Evolutionary conservation across 2,888 invertebrate genomes (phyloP).

Genomic region (Eugnorisma glareosa): DNA sequence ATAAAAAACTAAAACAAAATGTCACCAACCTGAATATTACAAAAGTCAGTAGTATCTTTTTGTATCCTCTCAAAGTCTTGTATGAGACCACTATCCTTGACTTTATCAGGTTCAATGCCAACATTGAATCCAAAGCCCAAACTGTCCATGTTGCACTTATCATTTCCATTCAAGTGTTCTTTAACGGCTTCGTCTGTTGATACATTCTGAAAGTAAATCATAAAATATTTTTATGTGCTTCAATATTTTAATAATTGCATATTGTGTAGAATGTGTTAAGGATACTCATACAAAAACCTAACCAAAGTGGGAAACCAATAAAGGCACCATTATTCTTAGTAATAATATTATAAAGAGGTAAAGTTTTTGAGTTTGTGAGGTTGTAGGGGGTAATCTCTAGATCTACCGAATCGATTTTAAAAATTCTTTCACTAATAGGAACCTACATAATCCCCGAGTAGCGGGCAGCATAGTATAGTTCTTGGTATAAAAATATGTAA

Average conservation of each 20-base stretch:
- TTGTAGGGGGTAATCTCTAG: too few relatives aligned
- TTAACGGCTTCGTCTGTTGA: constrained; percentile 82
- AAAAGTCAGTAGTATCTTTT: constrained; percentile 90
- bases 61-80: constrained; percentile 92
- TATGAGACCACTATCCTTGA: constrained; percentile 84
- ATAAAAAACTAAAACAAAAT: constrained; percentile 1
- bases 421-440: too few relatives aligned
- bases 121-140: constrained; percentile 87
- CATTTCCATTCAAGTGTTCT: constrained; percentile 86
- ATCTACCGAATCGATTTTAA: too few relatives aligned
- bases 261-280: not conserved
- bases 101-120: constrained; percentile 85
- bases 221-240: not conserved
- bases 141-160: constrained; percentile 85
- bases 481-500: not conserved
- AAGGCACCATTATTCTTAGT: not conserved
- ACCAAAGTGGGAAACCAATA: not conserved
- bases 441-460: too few relatives aligned
- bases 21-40: constrained; percentile 84
- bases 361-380: too few relatives aligned
- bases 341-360: too few relatives aligned
- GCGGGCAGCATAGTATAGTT: too few relatives aligned
- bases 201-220: constrained; percentile 80
- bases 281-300: not conserved
- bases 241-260: not conserved